A percentile compares a stretch with the other conserved stretches of the same genome.
Conservation (phyloP, 2,888 invertebrate genomes). For the Agrochola circellaris region DNA sequence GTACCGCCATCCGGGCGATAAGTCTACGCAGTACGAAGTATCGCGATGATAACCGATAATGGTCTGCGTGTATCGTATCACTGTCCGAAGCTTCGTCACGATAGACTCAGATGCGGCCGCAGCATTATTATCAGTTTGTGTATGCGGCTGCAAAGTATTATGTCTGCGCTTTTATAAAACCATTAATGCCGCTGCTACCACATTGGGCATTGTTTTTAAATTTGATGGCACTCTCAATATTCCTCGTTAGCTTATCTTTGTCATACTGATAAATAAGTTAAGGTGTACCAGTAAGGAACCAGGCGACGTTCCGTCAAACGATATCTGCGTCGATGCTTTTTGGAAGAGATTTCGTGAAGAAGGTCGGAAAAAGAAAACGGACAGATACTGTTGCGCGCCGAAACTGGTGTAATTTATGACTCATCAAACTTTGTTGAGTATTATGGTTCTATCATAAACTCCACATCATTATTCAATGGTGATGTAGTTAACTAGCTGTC, state of each 20-base stretch:
- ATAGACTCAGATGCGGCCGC: too few relatives aligned
- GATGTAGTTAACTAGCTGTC: background rate
- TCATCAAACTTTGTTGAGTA: background rate
- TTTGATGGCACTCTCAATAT: background rate
- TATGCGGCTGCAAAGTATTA: slow-evolving; percentile 10
- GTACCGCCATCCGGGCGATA: too few relatives aligned
- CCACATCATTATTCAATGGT: slow-evolving; percentile 2
- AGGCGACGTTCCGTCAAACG: background rate
- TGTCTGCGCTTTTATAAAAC: slow-evolving; percentile 12
- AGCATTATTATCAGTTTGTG: slow-evolving; percentile 11
- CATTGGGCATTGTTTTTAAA: slow-evolving; percentile 8
- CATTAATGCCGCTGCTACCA: slow-evolving; percentile 6
- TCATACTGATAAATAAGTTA: slow-evolving; percentile 3
- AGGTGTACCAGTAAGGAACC: slow-evolving; percentile 1
- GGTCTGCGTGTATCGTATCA: too few relatives aligned
- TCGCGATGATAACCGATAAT: too few relatives aligned
- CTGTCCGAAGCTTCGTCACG: too few relatives aligned
- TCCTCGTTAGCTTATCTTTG: background rate
- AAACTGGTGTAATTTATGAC: background rate
- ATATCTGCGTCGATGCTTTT: background rate
- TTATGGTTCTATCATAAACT: background rate
- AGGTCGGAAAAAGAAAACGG: background rate
- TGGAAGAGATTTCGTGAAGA: slow-evolving; percentile 3
- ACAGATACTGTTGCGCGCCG: background rate
- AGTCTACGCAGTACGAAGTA: too few relatives aligned